Base-by-base conservation (phyloP, 1,140 invertebrate genomes). In the Himalopsyche phryganea region DNA sequence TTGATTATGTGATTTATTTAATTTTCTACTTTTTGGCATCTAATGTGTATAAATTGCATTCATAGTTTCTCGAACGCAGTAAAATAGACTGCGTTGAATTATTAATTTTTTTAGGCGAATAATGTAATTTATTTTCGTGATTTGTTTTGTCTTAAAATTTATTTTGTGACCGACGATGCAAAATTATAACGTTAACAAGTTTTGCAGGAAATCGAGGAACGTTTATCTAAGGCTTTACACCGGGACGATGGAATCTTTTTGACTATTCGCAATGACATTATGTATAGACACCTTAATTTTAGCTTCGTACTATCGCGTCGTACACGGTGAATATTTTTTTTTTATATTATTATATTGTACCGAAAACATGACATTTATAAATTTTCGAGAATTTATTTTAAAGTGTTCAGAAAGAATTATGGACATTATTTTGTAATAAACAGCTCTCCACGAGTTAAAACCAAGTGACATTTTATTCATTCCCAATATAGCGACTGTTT, bases 351-450 rank as follows among this genome's bases (percentile, higher is more conserved):
- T 54, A 54, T 41, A 20, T 49, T 57, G n/a, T 56, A 56, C 35
- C 47, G 33, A 44, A 32, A 57, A 41, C 7, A 28, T 28, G n/a
- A n/a, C n/a, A 57, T 62, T 53, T 62, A 54, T 62, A 62, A 36
- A 57, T 62, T 62, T 57, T 61, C 48, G 14, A 53, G 48, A 62
- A 49, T 50, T 58, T 58, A 58, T 63, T 58, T 55, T 55, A 63
- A 28, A 28, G 41, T 63, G 60, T 62, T 62, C 60, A 54, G 49
- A 36, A 48, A 51, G 56, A 20, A 52, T 18, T 45, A 41, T 58
- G 60, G 54, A 62, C 60, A 58, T 62, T 53, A 62, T 61, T 62
- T 61, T 52, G 44, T 58, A 62, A 58, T 58, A 63, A 63, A 63
- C 40, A 20, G 23, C 41, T 50, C 38, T 5, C 11, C 15, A 48